Evolutionary conservation across 2,888 invertebrate species (phyloP).

Genomic region (Leptopilina drosophilae): DNA sequence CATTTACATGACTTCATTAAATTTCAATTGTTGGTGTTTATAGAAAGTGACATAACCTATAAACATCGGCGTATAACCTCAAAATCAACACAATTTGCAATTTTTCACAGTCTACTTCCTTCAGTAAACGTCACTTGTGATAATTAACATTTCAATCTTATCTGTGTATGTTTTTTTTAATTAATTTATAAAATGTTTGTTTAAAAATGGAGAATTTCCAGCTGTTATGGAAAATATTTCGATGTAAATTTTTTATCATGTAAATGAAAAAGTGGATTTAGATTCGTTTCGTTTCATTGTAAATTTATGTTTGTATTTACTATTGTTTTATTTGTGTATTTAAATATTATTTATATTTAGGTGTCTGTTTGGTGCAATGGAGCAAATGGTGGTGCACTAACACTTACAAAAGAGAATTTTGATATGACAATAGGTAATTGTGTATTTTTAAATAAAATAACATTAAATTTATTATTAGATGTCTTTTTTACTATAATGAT

Average conservation of each 20-base stretch:
- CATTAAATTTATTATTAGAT: neutral
- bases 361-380: slow-evolving; percentile 78
- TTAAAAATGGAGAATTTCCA: neutral
- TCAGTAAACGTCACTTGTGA: neutral
- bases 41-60: slow-evolving; percentile 48
- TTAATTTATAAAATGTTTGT: neutral
- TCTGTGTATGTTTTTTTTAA: neutral
- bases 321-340: neutral
- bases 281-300: neutral
- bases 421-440: slow-evolving; percentile 89
- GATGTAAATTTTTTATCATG: neutral
- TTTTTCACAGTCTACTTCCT: neutral
- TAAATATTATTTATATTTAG: slow-evolving; percentile 70
- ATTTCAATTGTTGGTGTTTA: slow-evolving; percentile 8
- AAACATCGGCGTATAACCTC: slow-evolving; percentile 47
- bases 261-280: no score
- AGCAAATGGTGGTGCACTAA: slow-evolving; percentile 88
- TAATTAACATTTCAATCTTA: neutral
- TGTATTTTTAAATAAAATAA: slow-evolving; percentile 39
- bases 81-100: slow-evolving; percentile 25
- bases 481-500: neutral
- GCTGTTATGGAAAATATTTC: neutral
- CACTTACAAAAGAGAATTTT: slow-evolving; percentile 88
- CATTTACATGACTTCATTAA: neutral
- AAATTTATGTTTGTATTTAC: neutral